Evolutionary conservation across 2,797 vertebrate genomes (phyloP).

Genomic region (Siniperca obscura): DNA sequence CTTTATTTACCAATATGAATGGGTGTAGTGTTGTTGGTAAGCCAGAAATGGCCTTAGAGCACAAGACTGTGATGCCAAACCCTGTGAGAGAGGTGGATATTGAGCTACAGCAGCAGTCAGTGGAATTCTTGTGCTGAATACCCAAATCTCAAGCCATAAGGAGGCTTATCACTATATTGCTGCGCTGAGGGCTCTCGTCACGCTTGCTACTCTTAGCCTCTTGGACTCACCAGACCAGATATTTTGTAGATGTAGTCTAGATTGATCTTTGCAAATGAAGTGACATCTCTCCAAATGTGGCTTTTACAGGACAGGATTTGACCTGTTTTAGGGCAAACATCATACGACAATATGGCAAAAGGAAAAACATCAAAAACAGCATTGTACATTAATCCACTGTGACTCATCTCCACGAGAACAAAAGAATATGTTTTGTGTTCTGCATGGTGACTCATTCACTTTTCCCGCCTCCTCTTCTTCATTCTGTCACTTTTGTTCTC

Average conservation of each 20-base stretch:
- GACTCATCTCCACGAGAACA: constrained; percentile 68
- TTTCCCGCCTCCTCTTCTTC: constrained; percentile 53
- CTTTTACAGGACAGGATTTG: constrained; percentile 3
- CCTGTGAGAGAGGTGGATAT: neutral
- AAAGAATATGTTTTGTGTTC: constrained; percentile 56
- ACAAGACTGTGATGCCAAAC: neutral
- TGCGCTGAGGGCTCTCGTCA: constrained; percentile 8
- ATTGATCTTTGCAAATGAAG: constrained; percentile 22
- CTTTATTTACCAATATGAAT: neutral
- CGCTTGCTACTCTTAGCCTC: constrained; percentile 2
- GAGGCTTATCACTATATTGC: constrained; percentile 23
- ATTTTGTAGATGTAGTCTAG: neutral
- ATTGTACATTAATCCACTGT: constrained; percentile 35
- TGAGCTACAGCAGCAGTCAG: constrained; percentile 21
- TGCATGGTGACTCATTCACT: constrained; percentile 68
- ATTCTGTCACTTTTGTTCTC: constrained; percentile 62
- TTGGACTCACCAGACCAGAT: constrained; percentile 11
- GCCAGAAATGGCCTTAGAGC: constrained; percentile 3
- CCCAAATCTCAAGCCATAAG: constrained; percentile 28
- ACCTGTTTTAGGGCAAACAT: constrained; percentile 24
- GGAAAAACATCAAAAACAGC: constrained; percentile 24
- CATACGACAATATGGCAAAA: constrained; percentile 25
- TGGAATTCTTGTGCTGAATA: constrained; percentile 17
- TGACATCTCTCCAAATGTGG: constrained; percentile 4
- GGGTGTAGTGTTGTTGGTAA: neutral